phyloP scores from a whole-genome alignment of 1,140 invertebrate genomes.

The Diprion similis region DNA sequence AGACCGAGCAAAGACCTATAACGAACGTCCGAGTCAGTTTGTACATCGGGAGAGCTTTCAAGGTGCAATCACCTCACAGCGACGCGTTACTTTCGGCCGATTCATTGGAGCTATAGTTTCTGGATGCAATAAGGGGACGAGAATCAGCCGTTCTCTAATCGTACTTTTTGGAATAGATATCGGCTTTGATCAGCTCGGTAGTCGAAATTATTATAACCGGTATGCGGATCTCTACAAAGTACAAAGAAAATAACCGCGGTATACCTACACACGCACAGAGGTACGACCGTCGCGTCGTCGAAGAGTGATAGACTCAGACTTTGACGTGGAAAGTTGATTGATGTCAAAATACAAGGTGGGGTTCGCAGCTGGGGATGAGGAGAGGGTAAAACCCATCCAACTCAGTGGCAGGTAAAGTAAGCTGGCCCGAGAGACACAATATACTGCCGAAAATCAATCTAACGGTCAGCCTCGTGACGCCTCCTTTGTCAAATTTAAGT shows the following conservation, averaged over 20 bases:
- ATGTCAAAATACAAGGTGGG: conserved; percentile 1
- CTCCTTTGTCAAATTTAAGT: conserved; percentile 6
- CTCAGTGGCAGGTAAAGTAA: not conserved
- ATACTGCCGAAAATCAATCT: conserved; percentile 1
- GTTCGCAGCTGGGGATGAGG: not conserved
- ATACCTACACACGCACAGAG: not conserved
- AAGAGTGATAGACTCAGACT: not conserved
- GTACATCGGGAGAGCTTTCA: too few species aligned
- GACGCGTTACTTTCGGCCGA: too few species aligned
- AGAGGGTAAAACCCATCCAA: not conserved
- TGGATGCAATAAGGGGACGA: too few species aligned
- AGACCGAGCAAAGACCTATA: too few species aligned
- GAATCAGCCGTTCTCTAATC: too few species aligned
- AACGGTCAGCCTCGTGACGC: not conserved
- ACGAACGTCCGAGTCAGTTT: too few species aligned
- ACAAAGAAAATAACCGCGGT: not conserved
- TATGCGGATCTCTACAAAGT: too few species aligned
- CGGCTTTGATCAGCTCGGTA: too few species aligned
- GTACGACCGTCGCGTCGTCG: not conserved
- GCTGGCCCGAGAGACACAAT: not conserved
- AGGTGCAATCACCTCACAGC: too few species aligned
- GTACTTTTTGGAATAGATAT: too few species aligned
- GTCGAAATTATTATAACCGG: not conserved
- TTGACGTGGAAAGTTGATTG: not conserved
- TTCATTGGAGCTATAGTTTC: not conserved